Percentiles rank a stretch among this genome's conserved stretches.
These are phyloP conservation scores for Onychomys arenicola DNA, from an alignment of 2,797 vertebrate genomes.

Conservation along the genomic window DNA sequence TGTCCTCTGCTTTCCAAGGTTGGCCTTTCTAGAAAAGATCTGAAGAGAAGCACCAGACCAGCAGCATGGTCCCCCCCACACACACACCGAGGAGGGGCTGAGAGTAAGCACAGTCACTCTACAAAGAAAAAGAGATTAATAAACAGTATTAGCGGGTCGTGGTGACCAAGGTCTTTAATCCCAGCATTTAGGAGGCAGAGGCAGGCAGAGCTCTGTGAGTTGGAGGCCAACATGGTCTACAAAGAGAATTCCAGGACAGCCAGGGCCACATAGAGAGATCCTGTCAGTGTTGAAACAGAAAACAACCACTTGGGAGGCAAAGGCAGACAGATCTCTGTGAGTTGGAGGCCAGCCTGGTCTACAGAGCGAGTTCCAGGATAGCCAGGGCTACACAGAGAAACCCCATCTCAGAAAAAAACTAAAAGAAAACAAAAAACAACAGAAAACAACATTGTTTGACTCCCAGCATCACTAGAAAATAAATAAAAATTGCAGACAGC, in stretches of 20 bases:
- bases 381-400: too few relatives aligned
- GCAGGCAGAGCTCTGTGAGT: background rate
- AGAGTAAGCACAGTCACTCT: background rate
- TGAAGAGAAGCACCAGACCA: background rate
- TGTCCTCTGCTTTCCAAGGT: background rate
- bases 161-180: too few relatives aligned
- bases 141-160: background rate
- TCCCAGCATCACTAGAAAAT: background rate
- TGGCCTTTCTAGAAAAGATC: background rate
- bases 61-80: background rate
- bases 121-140: background rate
- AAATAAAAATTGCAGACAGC: background rate
- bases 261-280: too few relatives aligned
- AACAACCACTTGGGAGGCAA: too few relatives aligned
- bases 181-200: background rate
- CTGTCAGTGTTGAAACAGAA: too few relatives aligned
- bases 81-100: background rate
- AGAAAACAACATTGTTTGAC: background rate
- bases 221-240: too few relatives aligned
- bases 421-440: background rate
- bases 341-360: too few relatives aligned
- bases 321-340: background rate
- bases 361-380: too few relatives aligned
- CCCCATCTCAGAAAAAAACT: too few relatives aligned
- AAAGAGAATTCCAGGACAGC: too few relatives aligned